Percentiles rank a stretch among this genome's conserved stretches.
Evolutionary conservation across 2,888 invertebrate genomes (phyloP).

Genomic region (Archaeoteleia sp.): DNA sequence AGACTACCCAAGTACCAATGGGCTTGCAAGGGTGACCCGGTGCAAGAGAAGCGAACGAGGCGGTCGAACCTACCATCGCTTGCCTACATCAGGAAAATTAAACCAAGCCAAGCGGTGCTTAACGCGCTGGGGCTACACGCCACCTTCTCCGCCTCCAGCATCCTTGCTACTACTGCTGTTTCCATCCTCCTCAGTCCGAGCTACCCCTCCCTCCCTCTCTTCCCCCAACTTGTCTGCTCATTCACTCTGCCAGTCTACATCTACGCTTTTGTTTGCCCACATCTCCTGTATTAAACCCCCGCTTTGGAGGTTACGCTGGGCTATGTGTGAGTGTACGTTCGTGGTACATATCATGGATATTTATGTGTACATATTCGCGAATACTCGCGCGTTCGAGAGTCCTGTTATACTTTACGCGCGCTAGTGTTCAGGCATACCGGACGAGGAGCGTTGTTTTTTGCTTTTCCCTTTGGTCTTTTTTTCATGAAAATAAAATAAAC

Average conservation of each 20-base stretch:
- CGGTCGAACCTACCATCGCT: slow-evolving; percentile 66
- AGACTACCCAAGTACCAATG: slow-evolving; percentile 37
- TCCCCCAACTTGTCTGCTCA: slow-evolving; percentile 45
- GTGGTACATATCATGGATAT: slow-evolving; percentile 22
- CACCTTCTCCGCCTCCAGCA: slow-evolving; percentile 64
- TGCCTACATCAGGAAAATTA: slow-evolving; percentile 75
- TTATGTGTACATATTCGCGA: slow-evolving; percentile 4
- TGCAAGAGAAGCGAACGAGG: slow-evolving; percentile 64
- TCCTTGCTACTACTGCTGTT: slow-evolving; percentile 42
- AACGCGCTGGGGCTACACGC: slow-evolving; percentile 65
- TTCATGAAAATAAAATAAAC: slow-evolving; percentile 18
- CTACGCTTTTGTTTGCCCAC: slow-evolving; percentile 70
- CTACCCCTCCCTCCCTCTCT: slow-evolving; percentile 19
- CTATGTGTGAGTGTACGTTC: slow-evolving; percentile 29
- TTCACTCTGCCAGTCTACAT: slow-evolving; percentile 50
- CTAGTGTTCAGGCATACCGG: slow-evolving; percentile 23
- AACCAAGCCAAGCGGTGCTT: slow-evolving; percentile 75
- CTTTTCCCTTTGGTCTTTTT: slow-evolving; percentile 13
- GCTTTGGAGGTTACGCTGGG: slow-evolving; percentile 27
- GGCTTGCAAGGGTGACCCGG: slow-evolving; percentile 57
- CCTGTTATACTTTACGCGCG: slow-evolving; percentile 10
- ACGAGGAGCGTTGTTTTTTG: slow-evolving; percentile 26
- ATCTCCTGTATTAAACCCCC: slow-evolving; percentile 72
- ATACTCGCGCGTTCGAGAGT: slow-evolving; percentile 7
- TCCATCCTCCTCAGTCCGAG: slow-evolving; percentile 49